phyloP scores from a whole-genome alignment of 2,797 vertebrate species.

The Coregonus suidteri region DNA sequence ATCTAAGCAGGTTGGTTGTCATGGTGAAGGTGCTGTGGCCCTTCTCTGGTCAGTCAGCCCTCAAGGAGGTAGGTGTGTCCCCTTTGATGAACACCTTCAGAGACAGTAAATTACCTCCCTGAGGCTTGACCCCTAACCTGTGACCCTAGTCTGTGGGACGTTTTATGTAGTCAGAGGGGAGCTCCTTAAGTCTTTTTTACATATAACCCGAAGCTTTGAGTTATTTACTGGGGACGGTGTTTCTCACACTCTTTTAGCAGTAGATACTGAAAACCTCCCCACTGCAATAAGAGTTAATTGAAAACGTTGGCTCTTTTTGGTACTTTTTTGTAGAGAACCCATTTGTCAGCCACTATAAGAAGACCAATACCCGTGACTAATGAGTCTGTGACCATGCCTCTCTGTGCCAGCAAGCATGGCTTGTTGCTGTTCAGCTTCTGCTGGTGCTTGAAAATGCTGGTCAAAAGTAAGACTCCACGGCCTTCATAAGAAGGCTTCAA shows the following conservation, averaged over 20 bases:
- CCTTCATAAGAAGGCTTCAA: constrained; percentile 30
- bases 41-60: constrained; percentile 8
- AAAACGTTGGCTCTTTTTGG: constrained; percentile 12
- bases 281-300: constrained; percentile 31
- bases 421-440: constrained; percentile 60
- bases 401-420: constrained; percentile 38
- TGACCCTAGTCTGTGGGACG: constrained; percentile 44
- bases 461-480: constrained; percentile 54
- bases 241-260: constrained; percentile 38
- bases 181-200: constrained; percentile 40
- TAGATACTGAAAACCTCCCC: constrained; percentile 21
- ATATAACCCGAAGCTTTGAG: constrained; percentile 33
- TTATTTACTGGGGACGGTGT: constrained; percentile 25
- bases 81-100: constrained; percentile 54
- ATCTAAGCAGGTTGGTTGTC: constrained; percentile 54
- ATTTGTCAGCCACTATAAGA: constrained; percentile 57
- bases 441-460: constrained; percentile 60
- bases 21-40: constrained; percentile 36
- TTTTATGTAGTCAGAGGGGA: constrained; percentile 63
- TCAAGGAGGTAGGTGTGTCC: constrained; percentile 49
- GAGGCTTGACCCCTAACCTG: constrained; percentile 55
- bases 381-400: constrained; percentile 51
- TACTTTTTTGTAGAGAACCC: constrained; percentile 43
- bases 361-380: constrained; percentile 53
- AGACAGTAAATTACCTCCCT: constrained; percentile 44